These are phyloP conservation scores for Ptilorrhoa leucosticta DNA, from an alignment of 2,113 vertebrate species.

Conservation along the genomic window DNA sequence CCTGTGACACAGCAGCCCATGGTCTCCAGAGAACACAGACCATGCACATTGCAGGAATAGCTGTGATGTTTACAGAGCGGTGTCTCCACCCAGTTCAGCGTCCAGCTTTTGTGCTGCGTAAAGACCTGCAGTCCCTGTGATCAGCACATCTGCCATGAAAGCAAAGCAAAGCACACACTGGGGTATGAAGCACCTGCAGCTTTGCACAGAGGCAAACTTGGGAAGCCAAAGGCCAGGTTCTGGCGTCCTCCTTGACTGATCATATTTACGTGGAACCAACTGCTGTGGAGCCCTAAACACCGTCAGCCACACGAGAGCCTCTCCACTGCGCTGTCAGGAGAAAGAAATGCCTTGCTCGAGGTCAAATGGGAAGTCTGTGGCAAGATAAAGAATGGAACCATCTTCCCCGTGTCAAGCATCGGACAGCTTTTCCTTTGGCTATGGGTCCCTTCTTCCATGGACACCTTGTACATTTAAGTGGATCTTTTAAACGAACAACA, in stretches of 20 bases:
- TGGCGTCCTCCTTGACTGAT: rapidly evolving
- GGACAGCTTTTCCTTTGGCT: background rate
- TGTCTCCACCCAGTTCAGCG: background rate
- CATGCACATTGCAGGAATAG: rapidly evolving
- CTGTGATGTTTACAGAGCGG: background rate
- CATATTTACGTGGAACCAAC: background rate
- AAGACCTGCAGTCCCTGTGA: background rate
- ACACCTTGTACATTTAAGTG: background rate
- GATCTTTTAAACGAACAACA: background rate
- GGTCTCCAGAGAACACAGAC: background rate
- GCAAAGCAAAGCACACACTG: background rate
- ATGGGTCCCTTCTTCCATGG: background rate
- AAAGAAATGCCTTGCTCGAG: background rate
- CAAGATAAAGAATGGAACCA: background rate
- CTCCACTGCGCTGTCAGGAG: background rate
- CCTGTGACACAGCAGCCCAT: background rate
- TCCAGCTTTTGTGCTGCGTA: background rate
- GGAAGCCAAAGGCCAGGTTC: background rate
- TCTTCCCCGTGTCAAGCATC: background rate
- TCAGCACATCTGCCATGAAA: background rate
- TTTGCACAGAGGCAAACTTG: background rate
- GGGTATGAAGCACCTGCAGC: background rate
- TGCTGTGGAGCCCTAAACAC: background rate
- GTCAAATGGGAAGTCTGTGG: background rate
- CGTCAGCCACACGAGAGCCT: background rate